Evolutionary conservation across 2,888 invertebrate genomes (phyloP).

Genomic region (Didymodactylos carnosus): DNA sequence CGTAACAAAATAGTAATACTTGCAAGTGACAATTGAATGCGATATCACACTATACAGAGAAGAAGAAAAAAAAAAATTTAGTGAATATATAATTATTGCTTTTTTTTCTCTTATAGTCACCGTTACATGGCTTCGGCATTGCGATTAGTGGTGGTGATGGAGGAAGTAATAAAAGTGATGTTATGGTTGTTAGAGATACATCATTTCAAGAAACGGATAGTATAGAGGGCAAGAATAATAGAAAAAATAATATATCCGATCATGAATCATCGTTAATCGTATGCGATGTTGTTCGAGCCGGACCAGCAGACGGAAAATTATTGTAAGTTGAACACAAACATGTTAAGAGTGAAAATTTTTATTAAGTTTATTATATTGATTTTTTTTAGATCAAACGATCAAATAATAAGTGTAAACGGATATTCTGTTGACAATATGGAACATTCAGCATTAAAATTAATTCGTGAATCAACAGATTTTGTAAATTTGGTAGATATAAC

Average conservation of each 20-base stretch:
- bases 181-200: neutral
- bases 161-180: neutral
- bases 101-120: neutral
- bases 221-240: too few relatives aligned
- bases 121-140: constrained; percentile 7
- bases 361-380: neutral
- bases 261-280: neutral
- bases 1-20: neutral
- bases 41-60: neutral
- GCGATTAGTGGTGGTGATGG: constrained; percentile 11
- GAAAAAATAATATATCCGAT: neutral
- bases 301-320: constrained; percentile 11
- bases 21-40: neutral
- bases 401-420: constrained; percentile 10
- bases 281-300: constrained; percentile 1
- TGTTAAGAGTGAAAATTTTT: too few relatives aligned
- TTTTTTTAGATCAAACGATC: constrained; percentile 2
- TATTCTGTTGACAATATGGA: constrained; percentile 8
- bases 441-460: constrained; percentile 5
- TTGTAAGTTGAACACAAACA: neutral
- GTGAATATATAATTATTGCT: too few relatives aligned
- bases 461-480: constrained; percentile 13
- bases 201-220: neutral
- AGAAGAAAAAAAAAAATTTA: neutral
- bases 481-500: constrained; percentile 6